Base-by-base conservation (phyloP, 1,140 invertebrate genomes). In the Dendroctonus ponderosae region DNA sequence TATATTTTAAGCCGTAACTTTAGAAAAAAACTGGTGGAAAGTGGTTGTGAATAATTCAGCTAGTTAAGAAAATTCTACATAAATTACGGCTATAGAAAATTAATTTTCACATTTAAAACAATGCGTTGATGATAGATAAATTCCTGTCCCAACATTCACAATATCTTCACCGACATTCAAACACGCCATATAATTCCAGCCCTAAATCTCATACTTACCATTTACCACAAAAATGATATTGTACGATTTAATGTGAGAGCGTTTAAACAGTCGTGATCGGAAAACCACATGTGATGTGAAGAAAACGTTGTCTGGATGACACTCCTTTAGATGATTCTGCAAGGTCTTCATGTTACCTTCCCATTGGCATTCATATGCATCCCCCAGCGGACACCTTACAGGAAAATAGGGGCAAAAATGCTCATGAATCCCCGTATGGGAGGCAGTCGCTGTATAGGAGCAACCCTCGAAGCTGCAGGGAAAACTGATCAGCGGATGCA, bases 401-500 rank as follows among this genome's bases (percentile, higher is more conserved):
- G 60, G 60, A 26, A 48, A 62, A 51, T 42, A 52, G 7, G 26
- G 42, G 14, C 60, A 62, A 5, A 41, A 51, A 39, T 52, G n/a
- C 26, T 52, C 60, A 41, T 62, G 60, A 12, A 62, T 38, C 5
- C 7, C 12, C 5, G 48, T 62, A 9, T 41, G 7, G 15, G 39
- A 41, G 7, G 37, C 49, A 37, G 11, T 52, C 4, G 38, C 60
- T 6, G 40, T 43, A 52, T 43, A 62, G 6, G 60, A 14, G 15
- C 60, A 62, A 8, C 49, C 60, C 0, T 62, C 60, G 48, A 48
- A 62, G 15, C 52, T 62, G 26, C 60, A 62, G 2, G 8, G 48
- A 37, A 62, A 62, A 43, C 39, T 46, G n/a, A 62, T 62, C 26
- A 62, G 11, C 7, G 50, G 26, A 38, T 62, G 60, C 11, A 62